Percentiles rank a stretch among this genome's conserved stretches.
These are phyloP conservation scores for Pteromalus puparum DNA, from an alignment of 1,140 invertebrate genomes.

Conservation along the genomic window DNA sequence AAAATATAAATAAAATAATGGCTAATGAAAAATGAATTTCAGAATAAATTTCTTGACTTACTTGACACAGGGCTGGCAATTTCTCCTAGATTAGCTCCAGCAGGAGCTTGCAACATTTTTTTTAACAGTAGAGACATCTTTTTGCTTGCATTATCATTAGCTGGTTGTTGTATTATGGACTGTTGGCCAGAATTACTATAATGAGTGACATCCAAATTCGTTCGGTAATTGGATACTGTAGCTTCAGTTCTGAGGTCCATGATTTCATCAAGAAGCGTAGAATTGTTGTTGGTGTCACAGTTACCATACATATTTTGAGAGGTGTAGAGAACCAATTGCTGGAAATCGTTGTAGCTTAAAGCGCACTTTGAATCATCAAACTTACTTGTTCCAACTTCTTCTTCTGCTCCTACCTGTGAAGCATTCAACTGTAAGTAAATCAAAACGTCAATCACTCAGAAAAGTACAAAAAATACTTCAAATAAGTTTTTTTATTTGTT, in stretches of 20 bases:
- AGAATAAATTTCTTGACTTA: slow-evolving; percentile 13
- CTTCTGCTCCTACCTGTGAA: slow-evolving; percentile 64
- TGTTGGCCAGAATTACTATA: slow-evolving; percentile 47
- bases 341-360: slow-evolving; percentile 64
- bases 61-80: slow-evolving; percentile 63
- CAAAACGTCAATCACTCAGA: background rate
- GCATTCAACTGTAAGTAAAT: slow-evolving; percentile 6
- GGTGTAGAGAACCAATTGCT: slow-evolving; percentile 60
- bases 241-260: slow-evolving; percentile 60
- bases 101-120: slow-evolving; percentile 72
- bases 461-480: background rate
- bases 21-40: background rate
- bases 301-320: slow-evolving; percentile 61
- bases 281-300: slow-evolving; percentile 62
- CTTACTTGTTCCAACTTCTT: slow-evolving; percentile 61
- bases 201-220: slow-evolving; percentile 44
- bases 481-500: background rate
- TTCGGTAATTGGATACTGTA: slow-evolving; percentile 45
- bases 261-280: slow-evolving; percentile 52
- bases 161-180: slow-evolving; percentile 46
- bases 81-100: slow-evolving; percentile 68
- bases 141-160: slow-evolving; percentile 21
- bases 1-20: slow-evolving; percentile 3
- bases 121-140: slow-evolving; percentile 64
- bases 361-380: slow-evolving; percentile 61